Base-by-base conservation (phyloP, 2,888 invertebrate species). In the Nomada fabriciana region DNA sequence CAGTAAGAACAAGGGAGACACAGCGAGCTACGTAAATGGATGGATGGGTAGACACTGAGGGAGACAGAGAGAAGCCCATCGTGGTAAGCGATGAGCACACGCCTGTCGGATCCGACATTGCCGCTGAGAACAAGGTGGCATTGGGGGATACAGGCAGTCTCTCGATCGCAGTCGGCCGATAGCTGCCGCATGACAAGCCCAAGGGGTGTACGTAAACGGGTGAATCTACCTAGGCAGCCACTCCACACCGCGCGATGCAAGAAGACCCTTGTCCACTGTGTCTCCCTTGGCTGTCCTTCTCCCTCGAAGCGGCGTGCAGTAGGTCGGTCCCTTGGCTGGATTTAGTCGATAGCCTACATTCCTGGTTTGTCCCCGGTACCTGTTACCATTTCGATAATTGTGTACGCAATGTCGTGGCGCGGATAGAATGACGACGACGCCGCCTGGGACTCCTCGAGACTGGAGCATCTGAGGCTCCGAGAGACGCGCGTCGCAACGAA, bases 171-270 rank as follows among this genome's bases (percentile, higher is more conserved):
- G 88, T 86, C 83, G 83, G 80, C 83, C 85, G 90, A 89, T 88
- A 90, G 89, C 86, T 82, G 82, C 83, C 89, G 80, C 85, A 89
- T 89, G 89, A 90, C 90, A 90, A 90, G 90, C 89, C 90, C 89
- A 87, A 89, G 83, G 90, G 90, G 89, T 89, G 88, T 89, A 89
- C 86, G 82, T 88, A 86, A 90, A 90, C 90, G 90, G 89, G 81
- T 85, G 87, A 90, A 89, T 89, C 88, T 87, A 89, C 82, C 85
- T 77, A 84, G 77, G 77, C 82, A 65, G 68, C 80, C 83, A 79
- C 88, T 82, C 80, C 68, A 64, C 86, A 79, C 80, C 50, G 80
- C 47, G 68, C 86, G 80, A 67, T 78, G 82, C 87, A 85, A 89
- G 87, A 79, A 89, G 82, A 74, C 82, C 84, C 89, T 87, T 87